Percentiles rank a stretch among this genome's conserved stretches.
Evolutionary conservation across 2,113 vertebrate species (phyloP).

Genomic region (Lota lota): DNA sequence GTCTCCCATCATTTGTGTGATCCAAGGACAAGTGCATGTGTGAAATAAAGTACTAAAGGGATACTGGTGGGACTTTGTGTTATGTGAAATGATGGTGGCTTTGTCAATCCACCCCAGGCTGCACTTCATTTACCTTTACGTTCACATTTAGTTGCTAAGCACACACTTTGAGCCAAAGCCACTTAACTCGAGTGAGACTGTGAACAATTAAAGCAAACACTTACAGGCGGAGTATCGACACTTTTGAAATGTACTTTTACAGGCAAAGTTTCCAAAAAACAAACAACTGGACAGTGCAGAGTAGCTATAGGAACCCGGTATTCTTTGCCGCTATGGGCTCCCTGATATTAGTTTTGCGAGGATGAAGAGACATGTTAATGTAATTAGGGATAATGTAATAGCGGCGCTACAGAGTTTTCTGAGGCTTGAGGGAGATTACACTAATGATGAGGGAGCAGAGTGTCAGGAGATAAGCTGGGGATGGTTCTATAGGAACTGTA

Average conservation of each 20-base stretch:
- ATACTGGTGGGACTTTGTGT: neutral
- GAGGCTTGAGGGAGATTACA: neutral
- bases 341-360: neutral
- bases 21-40: neutral
- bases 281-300: too few relatives aligned
- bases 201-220: too few relatives aligned
- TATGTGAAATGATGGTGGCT: neutral
- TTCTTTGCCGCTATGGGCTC: too few relatives aligned
- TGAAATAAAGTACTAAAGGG: constrained; percentile 5
- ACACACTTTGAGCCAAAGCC: neutral
- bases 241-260: too few relatives aligned
- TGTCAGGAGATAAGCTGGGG: too few relatives aligned
- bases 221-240: too few relatives aligned
- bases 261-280: too few relatives aligned
- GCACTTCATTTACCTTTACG: neutral
- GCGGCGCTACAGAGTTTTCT: neutral
- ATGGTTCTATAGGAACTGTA: too few relatives aligned
- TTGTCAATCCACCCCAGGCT: neutral
- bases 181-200: too few relatives aligned
- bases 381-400: constrained; percentile 2
- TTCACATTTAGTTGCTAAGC: neutral
- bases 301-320: too few relatives aligned
- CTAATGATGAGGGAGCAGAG: neutral
- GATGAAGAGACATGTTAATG: neutral
- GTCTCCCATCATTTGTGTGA: neutral